Conservation (phyloP, 2,888 invertebrate genomes). For the Diplazon laetatorius region DNA sequence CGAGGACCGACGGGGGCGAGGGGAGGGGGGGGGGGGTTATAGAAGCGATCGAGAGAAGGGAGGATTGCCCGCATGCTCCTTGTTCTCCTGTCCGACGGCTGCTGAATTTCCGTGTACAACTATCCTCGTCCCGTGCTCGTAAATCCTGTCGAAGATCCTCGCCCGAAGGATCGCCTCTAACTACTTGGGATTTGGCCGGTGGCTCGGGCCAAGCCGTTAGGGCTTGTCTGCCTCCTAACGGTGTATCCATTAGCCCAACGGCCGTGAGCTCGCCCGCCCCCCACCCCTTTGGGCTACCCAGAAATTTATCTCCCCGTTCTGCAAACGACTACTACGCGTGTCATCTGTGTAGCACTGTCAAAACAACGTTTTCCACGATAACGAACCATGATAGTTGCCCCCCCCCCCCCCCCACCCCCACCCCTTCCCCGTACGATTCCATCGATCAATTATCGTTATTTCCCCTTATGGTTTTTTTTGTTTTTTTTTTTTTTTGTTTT, state of each 20-base stretch:
- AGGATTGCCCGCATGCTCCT: conserved; percentile 56
- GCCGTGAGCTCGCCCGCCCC: too few species aligned
- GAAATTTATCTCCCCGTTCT: conserved; percentile 24
- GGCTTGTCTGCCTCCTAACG: conserved; percentile 60
- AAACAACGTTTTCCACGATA: background rate
- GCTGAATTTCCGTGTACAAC: conserved; percentile 36
- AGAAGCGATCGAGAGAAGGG: conserved; percentile 29
- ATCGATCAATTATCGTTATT: too few species aligned
- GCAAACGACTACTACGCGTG: conserved; percentile 6
- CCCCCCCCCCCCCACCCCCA: too few species aligned
- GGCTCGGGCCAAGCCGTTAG: conserved; percentile 48
- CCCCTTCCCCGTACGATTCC: too few species aligned
- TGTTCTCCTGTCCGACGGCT: conserved; percentile 29
- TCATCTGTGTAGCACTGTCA: conserved; percentile 7
- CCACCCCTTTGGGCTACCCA: conserved; percentile 36
- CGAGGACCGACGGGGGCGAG: background rate
- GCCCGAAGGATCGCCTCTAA: conserved; percentile 63
- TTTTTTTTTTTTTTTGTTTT: too few species aligned
- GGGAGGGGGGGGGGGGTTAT: background rate
- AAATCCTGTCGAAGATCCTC: conserved; percentile 67
- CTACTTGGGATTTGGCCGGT: conserved; percentile 62
- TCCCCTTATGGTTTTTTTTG: too few species aligned
- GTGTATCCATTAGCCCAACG: conserved; percentile 64
- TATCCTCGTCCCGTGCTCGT: conserved; percentile 57
- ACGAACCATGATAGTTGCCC: too few species aligned